These are phyloP conservation scores for Pegoplata infirma DNA, from an alignment of 2,888 invertebrate species.

Conservation along the genomic window DNA sequence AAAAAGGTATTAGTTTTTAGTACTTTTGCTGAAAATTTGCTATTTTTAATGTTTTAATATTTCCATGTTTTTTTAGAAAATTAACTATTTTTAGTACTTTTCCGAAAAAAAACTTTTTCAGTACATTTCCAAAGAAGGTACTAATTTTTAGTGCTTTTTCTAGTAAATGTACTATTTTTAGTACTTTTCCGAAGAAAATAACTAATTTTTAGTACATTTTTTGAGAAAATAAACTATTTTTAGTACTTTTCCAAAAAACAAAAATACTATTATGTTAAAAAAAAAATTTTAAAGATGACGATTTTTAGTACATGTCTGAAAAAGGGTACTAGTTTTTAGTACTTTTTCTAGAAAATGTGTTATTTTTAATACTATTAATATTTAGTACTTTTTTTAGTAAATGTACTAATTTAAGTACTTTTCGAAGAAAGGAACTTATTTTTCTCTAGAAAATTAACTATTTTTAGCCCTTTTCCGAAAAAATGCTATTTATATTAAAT, in stretches of 20 bases:
- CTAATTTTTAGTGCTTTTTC: too few relatives aligned
- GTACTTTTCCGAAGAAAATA: background rate
- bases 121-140: background rate
- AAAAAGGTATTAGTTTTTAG: too few relatives aligned
- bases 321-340: background rate
- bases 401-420: slow-evolving; percentile 6
- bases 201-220: background rate
- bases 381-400: background rate
- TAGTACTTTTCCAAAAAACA: background rate
- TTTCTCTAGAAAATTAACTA: too few relatives aligned
- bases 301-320: background rate
- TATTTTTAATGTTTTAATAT: too few relatives aligned
- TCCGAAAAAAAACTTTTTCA: background rate
- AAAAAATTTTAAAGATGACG: too few relatives aligned
- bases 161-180: background rate
- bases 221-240: background rate
- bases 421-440: too few relatives aligned
- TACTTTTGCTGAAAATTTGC: too few relatives aligned
- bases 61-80: too few relatives aligned
- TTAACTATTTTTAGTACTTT: background rate
- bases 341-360: background rate
- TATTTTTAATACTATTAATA: background rate
- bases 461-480: too few relatives aligned
- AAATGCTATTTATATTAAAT: too few relatives aligned
- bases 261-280: too few relatives aligned